A percentile compares a stretch with the other conserved stretches of the same genome.
These are phyloP conservation scores for Mobula hypostoma DNA, from an alignment of 2,113 vertebrate species.

Conservation along the genomic window DNA sequence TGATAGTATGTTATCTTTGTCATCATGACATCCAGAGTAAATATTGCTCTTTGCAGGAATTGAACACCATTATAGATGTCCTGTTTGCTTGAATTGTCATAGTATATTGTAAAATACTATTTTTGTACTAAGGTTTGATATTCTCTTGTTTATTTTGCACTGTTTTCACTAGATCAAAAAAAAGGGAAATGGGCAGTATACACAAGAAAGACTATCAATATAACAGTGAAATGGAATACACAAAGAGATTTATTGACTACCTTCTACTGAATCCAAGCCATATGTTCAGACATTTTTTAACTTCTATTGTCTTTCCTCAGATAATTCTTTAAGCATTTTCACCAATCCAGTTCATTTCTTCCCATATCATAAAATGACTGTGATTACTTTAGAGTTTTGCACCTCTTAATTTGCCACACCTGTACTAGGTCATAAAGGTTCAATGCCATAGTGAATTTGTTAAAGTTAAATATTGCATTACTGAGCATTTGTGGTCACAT, in stretches of 20 bases:
- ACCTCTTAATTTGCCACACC: slow-evolving; percentile 69
- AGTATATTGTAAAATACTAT: slow-evolving; percentile 49
- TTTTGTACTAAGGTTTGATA: slow-evolving; percentile 44
- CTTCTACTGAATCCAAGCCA: not conserved
- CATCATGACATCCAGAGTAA: slow-evolving; percentile 60
- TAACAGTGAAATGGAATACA: not conserved
- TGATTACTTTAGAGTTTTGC: slow-evolving; percentile 59
- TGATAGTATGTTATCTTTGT: slow-evolving; percentile 57
- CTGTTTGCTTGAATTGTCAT: slow-evolving; percentile 51
- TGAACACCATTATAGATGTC: slow-evolving; percentile 57
- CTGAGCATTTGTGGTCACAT: slow-evolving; percentile 47
- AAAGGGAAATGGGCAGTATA: not conserved
- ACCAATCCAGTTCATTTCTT: slow-evolving; percentile 48
- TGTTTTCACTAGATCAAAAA: not conserved
- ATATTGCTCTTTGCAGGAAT: slow-evolving; percentile 57
- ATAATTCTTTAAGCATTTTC: slow-evolving; percentile 46
- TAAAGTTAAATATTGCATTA: slow-evolving; percentile 47
- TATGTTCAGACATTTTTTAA: slow-evolving; percentile 53
- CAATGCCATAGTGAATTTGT: slow-evolving; percentile 42
- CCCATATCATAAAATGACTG: slow-evolving; percentile 46
- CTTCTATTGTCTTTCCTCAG: slow-evolving; percentile 43
- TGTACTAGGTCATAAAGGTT: slow-evolving; percentile 50
- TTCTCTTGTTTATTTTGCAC: slow-evolving; percentile 32
- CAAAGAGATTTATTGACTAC: slow-evolving; percentile 20
- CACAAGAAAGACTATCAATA: no score